Base-by-base conservation (phyloP, 2,888 invertebrate species). In the Ferrisia virgata region DNA sequence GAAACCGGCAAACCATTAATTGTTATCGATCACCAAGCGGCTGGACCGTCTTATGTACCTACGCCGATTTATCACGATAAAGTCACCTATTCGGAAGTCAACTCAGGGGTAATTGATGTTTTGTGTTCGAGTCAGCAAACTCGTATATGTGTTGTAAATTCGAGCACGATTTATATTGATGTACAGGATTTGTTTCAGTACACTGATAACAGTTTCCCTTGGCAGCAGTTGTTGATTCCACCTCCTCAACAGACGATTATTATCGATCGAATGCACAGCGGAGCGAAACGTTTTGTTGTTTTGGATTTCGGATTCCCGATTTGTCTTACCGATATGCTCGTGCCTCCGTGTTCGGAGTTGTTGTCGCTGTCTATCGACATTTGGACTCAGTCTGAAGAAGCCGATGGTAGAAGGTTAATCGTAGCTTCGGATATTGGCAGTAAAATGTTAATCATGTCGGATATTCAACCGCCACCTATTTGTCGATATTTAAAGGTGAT, bases 211-310 rank as follows among this genome's bases (percentile, higher is more conserved):
- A 58, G 79, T 11, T 85, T 85, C 76, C 78, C 82, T 3, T 94
- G 94, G 93, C 93, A 94, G 87, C 90, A 95, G 82, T 90, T 96
- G 86, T 92, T 94, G 85, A 92, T 93, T 85, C 94, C 95, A 76
- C 94, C 96, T 33, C 94, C 95, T 86, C 95, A 96, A 85, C 90
- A 89, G 87, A 93, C 94, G 86, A 91, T 97, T 85, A 94, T 97
- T 22, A 95, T 97, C 72, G 97, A 97, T 88, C 91, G 96, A 85
- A 96, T 97, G 95, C 96, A 96, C 89, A 96, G 96, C 0, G 96
- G 97, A 84, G 97, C 96, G 0, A 90, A 97, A n/a, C 92, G 97
- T 85, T 96, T 94, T 90, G 96, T 97, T 85, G 95, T 96, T 13
- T 90, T 98, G 43, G 97, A 98, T 90, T 96, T 98, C 89, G 96